Base-by-base conservation (phyloP, 2,113 vertebrate species). In the Proterorhinus semilunaris region DNA sequence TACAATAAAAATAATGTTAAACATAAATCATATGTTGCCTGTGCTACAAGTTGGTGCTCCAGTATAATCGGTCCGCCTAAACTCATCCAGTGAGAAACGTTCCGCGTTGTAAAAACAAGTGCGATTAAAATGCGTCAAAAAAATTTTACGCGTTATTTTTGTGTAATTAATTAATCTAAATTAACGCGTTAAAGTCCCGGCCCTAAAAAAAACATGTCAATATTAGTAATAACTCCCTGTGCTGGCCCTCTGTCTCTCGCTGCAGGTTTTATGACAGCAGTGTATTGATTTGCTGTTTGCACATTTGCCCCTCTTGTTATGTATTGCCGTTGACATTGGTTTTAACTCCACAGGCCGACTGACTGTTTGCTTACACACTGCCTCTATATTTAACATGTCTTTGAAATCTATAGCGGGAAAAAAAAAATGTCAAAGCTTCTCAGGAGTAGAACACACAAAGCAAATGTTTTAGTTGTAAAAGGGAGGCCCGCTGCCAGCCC, bases 241-340 rank as follows among this genome's bases (percentile, higher is more conserved):
- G 52, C 57, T 58, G 8, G 46, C 12, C 66, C 10, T 66, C 44
- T 55, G 48, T 68, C 74, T 62, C 45, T 63, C 57, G 8, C 21
- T 53, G 10, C 15, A 67, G 5, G 7, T 71, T 75, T 75, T 55
- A 71, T 44, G 53, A 36, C 17, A 51, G 15, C 47, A 55, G 27
- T 42, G 64, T 42, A 67, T 62, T 71, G 69, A 74, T 65, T 79
- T 66, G 49, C 45, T 50, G 43, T 72, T 69, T 72, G 8, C 17
- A 78, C 15, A 78, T 81, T 73, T 78, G 44, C 42, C 13, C 49
- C 55, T 13, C 54, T 72, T 17, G 59, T 71, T 72, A 65, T 70
- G 65, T 51, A 51, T 52, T 68, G 15, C 68, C 42, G 59, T 45
- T 17, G 42, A 21, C 27, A 1, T 43, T 43, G 42, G 13, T 45